A percentile compares a stretch with the other conserved stretches of the same genome.
Evolutionary conservation across 2,113 vertebrate species (phyloP).

Genomic region (Dinomys branickii): DNA sequence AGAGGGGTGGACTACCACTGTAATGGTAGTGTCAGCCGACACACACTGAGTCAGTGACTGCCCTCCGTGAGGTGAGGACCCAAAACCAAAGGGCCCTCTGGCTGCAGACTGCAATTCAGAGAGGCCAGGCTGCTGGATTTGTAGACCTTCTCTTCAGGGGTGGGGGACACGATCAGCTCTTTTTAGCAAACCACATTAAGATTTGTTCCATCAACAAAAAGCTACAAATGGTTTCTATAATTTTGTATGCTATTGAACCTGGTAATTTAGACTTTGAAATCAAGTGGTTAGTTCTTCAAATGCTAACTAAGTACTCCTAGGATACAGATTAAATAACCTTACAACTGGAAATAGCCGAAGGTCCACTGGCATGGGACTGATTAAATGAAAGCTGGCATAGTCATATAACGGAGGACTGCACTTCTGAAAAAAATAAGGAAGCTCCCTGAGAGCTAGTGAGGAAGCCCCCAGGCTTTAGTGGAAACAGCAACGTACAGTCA

Average conservation of each 20-base stretch:
- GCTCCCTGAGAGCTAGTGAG: background rate
- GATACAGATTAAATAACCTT: background rate
- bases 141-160: background rate
- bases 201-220: background rate
- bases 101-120: background rate
- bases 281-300: background rate
- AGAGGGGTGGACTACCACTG: background rate
- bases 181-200: background rate
- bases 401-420: background rate
- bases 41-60: background rate
- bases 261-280: background rate
- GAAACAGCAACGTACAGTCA: background rate
- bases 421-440: background rate
- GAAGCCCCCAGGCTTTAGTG: background rate
- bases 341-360: background rate
- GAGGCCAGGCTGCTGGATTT: background rate
- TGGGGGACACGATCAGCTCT: background rate
- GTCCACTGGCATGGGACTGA: no score
- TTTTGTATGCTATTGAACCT: background rate
- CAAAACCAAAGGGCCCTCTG: background rate
- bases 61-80: background rate
- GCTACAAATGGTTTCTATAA: background rate
- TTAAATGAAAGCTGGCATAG: background rate
- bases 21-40: background rate
- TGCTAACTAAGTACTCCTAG: background rate